These are phyloP conservation scores for Amphiprion percula DNA, from an alignment of 2,113 vertebrate genomes.

Conservation along the genomic window DNA sequence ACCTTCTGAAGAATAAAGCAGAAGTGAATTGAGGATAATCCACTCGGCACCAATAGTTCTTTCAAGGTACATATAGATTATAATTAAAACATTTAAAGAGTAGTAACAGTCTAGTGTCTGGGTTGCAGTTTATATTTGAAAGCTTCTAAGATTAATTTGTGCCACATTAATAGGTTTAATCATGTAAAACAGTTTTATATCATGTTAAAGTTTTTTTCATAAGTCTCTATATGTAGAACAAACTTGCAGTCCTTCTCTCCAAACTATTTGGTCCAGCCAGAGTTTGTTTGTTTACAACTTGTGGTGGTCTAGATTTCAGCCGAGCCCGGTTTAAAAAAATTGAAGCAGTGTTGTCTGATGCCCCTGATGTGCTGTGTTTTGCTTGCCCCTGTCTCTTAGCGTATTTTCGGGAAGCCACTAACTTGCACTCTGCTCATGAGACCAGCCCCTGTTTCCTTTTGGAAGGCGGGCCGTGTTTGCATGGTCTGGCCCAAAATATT, in stretches of 20 bases:
- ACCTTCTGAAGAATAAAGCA: no score
- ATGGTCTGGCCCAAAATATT: slow-evolving; percentile 86
- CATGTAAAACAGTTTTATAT: no score
- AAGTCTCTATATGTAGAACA: background rate
- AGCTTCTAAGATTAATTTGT: no score
- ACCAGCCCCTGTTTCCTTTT: slow-evolving; percentile 79
- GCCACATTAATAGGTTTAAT: no score
- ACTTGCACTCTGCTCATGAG: slow-evolving; percentile 75
- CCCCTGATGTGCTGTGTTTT: slow-evolving; percentile 76
- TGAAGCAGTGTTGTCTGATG: slow-evolving; percentile 45
- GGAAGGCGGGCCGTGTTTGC: slow-evolving; percentile 83
- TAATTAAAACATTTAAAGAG: no score
- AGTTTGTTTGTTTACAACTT: slow-evolving; percentile 61
- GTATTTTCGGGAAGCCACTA: slow-evolving; percentile 80
- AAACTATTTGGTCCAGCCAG: slow-evolving; percentile 20
- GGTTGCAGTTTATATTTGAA: no score
- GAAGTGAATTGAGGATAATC: no score
- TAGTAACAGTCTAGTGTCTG: no score
- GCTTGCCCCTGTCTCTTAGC: slow-evolving; percentile 77
- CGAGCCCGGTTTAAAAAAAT: slow-evolving; percentile 42
- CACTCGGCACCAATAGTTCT: no score
- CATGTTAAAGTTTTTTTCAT: no score
- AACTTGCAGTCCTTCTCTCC: background rate
- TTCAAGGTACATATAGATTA: no score
- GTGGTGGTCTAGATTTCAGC: slow-evolving; percentile 61